These are phyloP conservation scores for Carterocephalus palaemon DNA, from an alignment of 2,888 invertebrate species.

Conservation along the genomic window DNA sequence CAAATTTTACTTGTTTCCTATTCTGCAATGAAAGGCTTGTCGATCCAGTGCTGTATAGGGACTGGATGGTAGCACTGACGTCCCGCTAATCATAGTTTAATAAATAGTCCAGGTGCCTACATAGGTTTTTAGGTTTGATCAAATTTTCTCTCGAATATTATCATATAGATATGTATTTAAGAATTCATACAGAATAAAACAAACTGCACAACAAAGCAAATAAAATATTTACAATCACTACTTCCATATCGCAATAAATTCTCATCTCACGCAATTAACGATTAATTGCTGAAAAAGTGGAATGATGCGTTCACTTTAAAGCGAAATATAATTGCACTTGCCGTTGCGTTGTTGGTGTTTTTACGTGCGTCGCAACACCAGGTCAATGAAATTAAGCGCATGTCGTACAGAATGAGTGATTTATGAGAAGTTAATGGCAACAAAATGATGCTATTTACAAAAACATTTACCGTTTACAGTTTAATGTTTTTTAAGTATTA, in stretches of 20 bases:
- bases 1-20: no score
- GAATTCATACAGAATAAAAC: no score
- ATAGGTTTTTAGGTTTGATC: no score
- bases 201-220: constrained; percentile 4
- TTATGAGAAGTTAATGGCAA: constrained; percentile 28
- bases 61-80: no score
- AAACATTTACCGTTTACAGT: constrained; percentile 2
- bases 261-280: constrained; percentile 23
- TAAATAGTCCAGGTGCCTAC: no score
- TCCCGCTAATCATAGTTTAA: no score
- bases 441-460: constrained; percentile 20
- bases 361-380: constrained; percentile 2
- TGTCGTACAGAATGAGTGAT: constrained; percentile 24
- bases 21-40: no score
- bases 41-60: no score
- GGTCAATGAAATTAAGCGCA: constrained; percentile 17
- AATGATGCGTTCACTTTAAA: constrained; percentile 14
- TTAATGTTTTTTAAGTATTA: constrained; percentile 1
- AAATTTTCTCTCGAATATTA: no score
- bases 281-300: constrained; percentile 23
- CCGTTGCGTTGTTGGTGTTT: neutral
- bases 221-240: constrained; percentile 23
- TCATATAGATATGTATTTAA: no score
- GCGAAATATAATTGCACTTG: constrained; percentile 17
- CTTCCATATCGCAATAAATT: constrained; percentile 21